Evolutionary conservation across 2,888 invertebrate genomes (phyloP), one percentile per base, ranked within the genome.

Genomic region (Troilus luridus): DNA sequence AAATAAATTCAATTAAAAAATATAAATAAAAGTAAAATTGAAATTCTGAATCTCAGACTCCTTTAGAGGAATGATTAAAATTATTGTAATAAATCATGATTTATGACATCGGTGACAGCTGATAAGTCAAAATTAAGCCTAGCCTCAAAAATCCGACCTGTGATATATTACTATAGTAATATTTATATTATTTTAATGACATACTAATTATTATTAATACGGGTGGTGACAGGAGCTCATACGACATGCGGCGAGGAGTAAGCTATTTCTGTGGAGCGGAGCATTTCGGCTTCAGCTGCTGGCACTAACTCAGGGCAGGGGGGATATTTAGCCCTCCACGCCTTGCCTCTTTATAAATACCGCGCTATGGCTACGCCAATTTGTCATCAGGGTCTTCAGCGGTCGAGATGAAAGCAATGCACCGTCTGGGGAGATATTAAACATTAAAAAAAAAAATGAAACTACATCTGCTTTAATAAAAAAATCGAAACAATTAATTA

Each of bases 221-320:
- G 81, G 54, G 19, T 54, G 54, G 27, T 56, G 81, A 81, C 72
- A 56, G n/a, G 56, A 12, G 10, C 56, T 62, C 24, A n/a, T 59
- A 19, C 24, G 27, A n/a, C 60, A 2, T 12, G 62, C 41, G 67
- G 89, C 9, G 12, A 27, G 27, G 7, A 24, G 14, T 67, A 67
- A 67, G 89, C 54, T 89, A 64, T 62, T 54, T 60, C 67, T 64
- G 64, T 89, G 60, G 14, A 17, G 54, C 54, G 19, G 54, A 54
- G 67, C 54, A 62, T 62, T 88, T 59, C 27, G 88, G 88, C 60
- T 89, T 64, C 89, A 89, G 89, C 89, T 89, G 89, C 54, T 89
- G 89, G 89, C 64, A 89, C 41, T 89, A 89, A 89, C 60, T 89
- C 64, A 89, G 89, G 88, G 24, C 64, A 89, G 89, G 88, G 24